phyloP scores from a whole-genome alignment of 2,113 vertebrate genomes.

The Strix aluco region DNA sequence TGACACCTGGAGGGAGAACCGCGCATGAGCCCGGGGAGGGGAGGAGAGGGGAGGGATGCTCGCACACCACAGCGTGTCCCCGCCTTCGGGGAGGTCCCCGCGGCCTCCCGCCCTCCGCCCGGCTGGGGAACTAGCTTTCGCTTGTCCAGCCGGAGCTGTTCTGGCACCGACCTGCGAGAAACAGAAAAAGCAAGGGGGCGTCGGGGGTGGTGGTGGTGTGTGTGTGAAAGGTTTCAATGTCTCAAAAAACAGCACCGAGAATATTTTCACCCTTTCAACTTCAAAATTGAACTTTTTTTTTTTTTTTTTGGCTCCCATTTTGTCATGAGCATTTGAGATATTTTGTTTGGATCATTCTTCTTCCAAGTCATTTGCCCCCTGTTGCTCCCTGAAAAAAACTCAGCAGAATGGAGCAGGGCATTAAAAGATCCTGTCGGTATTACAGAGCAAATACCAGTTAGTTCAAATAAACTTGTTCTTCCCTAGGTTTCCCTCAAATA shows the following conservation, averaged over 20 bases:
- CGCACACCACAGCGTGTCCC: too few relatives aligned
- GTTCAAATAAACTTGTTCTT: neutral
- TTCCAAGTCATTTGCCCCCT: neutral
- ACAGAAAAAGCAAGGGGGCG: fast-evolving
- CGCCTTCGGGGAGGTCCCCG: too few relatives aligned
- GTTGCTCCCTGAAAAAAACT: neutral
- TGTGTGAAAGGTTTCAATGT: neutral
- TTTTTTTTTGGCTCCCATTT: neutral
- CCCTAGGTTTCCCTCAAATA: too few relatives aligned
- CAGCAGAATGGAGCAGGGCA: neutral
- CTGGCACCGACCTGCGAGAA: too few relatives aligned
- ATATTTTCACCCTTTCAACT: neutral
- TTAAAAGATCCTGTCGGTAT: neutral
- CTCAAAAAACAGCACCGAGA: neutral
- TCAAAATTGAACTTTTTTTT: neutral
- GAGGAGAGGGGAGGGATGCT: too few relatives aligned
- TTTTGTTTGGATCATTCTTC: neutral
- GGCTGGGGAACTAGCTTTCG: neutral
- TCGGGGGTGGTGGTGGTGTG: too few relatives aligned
- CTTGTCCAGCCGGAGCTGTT: neutral
- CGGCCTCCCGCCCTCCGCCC: too few relatives aligned
- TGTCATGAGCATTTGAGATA: neutral
- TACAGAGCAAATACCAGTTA: neutral
- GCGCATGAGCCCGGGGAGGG: too few relatives aligned
- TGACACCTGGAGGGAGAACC: neutral